Evolutionary conservation across 1,140 invertebrate species (phyloP), one percentile per base, ranked within the genome.

Genomic region (Ceratina australensis): DNA sequence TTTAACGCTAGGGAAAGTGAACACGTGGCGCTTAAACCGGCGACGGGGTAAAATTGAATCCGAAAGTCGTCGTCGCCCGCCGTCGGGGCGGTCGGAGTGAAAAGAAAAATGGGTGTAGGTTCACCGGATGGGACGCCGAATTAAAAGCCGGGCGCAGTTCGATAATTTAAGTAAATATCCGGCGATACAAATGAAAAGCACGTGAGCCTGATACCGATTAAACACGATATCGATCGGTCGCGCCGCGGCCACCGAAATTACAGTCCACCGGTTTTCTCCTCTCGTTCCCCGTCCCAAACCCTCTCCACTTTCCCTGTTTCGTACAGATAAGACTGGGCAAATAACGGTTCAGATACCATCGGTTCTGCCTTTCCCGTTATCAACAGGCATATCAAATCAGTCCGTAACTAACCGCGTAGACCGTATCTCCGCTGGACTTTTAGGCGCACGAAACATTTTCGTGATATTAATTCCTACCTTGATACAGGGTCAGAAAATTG

Each of bases 291-390:
- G 18, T 1, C 20, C 2, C 42, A 1, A 10, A 0, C 18, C n/a
- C n/a, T 3, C 60, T 13, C 18, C 10, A 18, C 18, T 12, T 42
- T n/a, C 4, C 56, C 69, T 59, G 79, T 52, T 84, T 78, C 82
- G 24, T 8, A 52, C 57, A 76, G 84, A 85, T 85, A 85, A 85
- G 83, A 61, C 71, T 72, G 57, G 67, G 84, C 84, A 85, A 85
- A 85, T 85, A 85, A 85, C 79, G 83, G 80, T 76, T 83, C 61
- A 85, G 83, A 85, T 85, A 79, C 68, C 82, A 85, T 85, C 84
- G 74, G 75, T 60, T 65, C 79, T 81, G 67, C 56, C 72, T 79
- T 72, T 49, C 77, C 85, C 85, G 33, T 85, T 85, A 85, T 85
- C 84, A 85, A 65, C 67, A 28, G 60, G 83, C 75, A 85, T 85